Percentiles rank a stretch among this genome's conserved stretches.
These are phyloP conservation scores for Sprattus sprattus DNA, from an alignment of 2,113 vertebrate genomes.

Conservation along the genomic window DNA sequence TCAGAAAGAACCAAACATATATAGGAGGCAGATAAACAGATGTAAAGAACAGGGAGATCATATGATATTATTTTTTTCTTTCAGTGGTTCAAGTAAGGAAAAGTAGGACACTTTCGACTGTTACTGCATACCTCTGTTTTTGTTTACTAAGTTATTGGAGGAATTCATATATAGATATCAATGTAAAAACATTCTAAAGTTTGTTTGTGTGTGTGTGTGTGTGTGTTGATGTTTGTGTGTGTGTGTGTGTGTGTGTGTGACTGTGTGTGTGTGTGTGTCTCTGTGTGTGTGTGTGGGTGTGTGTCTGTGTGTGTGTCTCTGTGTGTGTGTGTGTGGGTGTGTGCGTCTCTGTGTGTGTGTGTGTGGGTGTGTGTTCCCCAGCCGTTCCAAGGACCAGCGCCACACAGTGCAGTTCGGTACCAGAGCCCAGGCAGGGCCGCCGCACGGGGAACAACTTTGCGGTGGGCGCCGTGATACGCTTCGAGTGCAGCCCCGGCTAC, in stretches of 20 bases:
- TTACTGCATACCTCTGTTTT: too few relatives aligned
- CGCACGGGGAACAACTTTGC: conserved; percentile 91
- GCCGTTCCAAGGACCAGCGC: conserved; percentile 94
- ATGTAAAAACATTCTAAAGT: neutral
- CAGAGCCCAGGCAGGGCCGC: conserved; percentile 89
- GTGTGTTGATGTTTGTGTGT: neutral
- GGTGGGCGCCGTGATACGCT: conserved; percentile 83
- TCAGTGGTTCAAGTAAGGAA: too few relatives aligned
- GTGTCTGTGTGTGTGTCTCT: neutral
- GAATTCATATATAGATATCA: too few relatives aligned
- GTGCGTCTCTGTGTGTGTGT: conserved; percentile 17
- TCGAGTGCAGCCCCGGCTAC: conserved; percentile 93
- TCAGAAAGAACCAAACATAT: too few relatives aligned
- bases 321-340: neutral
- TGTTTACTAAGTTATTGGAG: too few relatives aligned
- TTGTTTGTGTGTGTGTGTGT: neutral
- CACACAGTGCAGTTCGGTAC: conserved; percentile 95
- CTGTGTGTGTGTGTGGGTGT: neutral
- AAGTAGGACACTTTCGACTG: too few relatives aligned
- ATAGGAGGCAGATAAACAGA: too few relatives aligned
- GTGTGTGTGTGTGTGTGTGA: neutral
- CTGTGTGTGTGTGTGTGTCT: neutral
- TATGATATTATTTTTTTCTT: too few relatives aligned
- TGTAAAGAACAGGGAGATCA: too few relatives aligned
- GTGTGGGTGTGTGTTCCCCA: conserved; percentile 49